These are phyloP conservation scores for Neoscelio sp. DNA, from an alignment of 2,888 invertebrate species.

Conservation along the genomic window DNA sequence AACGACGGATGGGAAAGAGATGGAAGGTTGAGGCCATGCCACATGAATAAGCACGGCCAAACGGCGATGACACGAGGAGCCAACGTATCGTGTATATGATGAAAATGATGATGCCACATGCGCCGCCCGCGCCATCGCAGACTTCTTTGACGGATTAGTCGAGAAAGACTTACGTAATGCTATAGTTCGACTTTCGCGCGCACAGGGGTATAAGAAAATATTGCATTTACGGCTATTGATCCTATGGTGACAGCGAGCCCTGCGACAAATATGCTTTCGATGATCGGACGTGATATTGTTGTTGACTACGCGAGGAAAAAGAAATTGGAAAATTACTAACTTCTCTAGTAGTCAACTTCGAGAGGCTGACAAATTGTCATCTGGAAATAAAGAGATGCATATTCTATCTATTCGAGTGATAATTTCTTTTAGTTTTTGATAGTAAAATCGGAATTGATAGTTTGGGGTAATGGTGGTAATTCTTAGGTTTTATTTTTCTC, in stretches of 20 bases:
- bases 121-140: slow-evolving; percentile 2
- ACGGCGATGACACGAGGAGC: slow-evolving; percentile 42
- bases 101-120: slow-evolving; percentile 40
- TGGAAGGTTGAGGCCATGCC: slow-evolving; percentile 17
- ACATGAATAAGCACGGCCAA: slow-evolving; percentile 42
- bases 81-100: slow-evolving; percentile 33
- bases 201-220: background rate
- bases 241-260: background rate
- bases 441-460: no score
- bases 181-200: background rate
- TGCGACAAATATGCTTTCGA: background rate
- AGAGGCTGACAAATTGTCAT: no score
- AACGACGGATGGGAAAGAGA: slow-evolving; percentile 22
- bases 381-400: no score
- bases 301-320: no score
- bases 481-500: no score
- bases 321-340: no score
- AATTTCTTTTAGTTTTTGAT: no score
- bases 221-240: background rate
- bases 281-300: background rate
- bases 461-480: no score
- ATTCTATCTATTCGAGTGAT: no score
- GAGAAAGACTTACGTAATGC: slow-evolving; percentile 8
- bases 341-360: no score
- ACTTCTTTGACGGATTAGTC: slow-evolving; percentile 34